Percentiles rank a stretch among this genome's conserved stretches.
phyloP scores from a whole-genome alignment of 2,797 vertebrate genomes.

The Pangasius sanitwongsei region DNA sequence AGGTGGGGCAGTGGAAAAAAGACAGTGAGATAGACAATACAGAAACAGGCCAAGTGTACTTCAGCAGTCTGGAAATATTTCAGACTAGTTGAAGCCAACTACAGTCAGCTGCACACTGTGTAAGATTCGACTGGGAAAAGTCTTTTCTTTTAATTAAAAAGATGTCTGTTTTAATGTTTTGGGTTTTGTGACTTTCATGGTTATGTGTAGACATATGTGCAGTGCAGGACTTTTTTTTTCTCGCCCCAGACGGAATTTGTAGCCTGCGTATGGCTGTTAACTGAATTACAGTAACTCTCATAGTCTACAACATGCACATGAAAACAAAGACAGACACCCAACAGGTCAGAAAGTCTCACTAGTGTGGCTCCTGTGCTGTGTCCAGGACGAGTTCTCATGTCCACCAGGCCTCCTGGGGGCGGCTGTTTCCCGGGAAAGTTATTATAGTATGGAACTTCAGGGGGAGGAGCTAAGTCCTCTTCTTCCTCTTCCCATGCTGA shows the following conservation, averaged over 20 bases:
- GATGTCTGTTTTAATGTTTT: neutral
- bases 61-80: neutral
- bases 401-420: constrained; percentile 90
- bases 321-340: constrained; percentile 4
- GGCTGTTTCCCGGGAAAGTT: constrained; percentile 97
- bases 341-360: constrained; percentile 71
- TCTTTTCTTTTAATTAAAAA: neutral
- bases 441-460: constrained; percentile 95
- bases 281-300: neutral
- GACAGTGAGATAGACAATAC: neutral
- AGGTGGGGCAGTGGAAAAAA: neutral
- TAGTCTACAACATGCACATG: neutral
- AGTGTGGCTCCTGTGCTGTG: constrained; percentile 83
- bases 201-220: neutral
- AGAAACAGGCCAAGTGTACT: neutral
- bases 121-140: neutral
- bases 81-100: neutral
- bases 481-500: constrained; percentile 99
- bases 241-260: neutral
- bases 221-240: neutral
- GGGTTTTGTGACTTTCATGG: neutral
- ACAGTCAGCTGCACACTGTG: neutral
- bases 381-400: constrained; percentile 84
- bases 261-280: neutral
- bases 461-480: constrained; percentile 82